A percentile compares a stretch with the other conserved stretches of the same genome.
These are phyloP conservation scores for Panthera uncia DNA, from an alignment of 2,113 vertebrate genomes.

Conservation along the genomic window DNA sequence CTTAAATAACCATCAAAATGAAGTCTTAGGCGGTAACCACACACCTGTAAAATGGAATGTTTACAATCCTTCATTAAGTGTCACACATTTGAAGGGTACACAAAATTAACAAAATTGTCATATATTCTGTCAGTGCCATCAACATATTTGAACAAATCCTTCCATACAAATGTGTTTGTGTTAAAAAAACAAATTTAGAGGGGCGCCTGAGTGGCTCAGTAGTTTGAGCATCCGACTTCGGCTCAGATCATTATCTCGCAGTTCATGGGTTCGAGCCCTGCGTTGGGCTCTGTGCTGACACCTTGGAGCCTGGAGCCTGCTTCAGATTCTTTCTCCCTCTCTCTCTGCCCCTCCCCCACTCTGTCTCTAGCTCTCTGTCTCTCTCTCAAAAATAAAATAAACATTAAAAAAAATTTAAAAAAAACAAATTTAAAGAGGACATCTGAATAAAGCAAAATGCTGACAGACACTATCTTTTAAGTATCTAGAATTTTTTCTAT, in stretches of 20 bases:
- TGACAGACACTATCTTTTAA: neutral
- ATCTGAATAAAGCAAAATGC: neutral
- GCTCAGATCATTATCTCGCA: no score
- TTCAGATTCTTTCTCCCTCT: no score
- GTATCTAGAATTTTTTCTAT: neutral
- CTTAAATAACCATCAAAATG: constrained; percentile 83
- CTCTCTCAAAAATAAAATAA: no score
- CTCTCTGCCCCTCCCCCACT: no score
- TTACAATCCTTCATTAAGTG: neutral
- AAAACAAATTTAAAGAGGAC: neutral
- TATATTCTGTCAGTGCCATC: neutral
- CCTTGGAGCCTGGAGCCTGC: no score
- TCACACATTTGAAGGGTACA: neutral
- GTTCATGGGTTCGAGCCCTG: no score
- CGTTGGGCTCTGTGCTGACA: no score
- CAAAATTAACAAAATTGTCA: constrained; percentile 3
- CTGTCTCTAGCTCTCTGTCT: no score
- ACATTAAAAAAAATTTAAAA: neutral
- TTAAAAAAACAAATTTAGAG: neutral
- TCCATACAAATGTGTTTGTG: neutral
- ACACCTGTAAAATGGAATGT: constrained; percentile 72
- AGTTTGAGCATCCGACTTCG: no score
- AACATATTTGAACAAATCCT: neutral
- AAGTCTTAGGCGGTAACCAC: constrained; percentile 80
- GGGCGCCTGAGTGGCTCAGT: no score